These are phyloP conservation scores for Buphagus erythrorhynchus DNA, from an alignment of 2,797 vertebrate species.

Conservation along the genomic window DNA sequence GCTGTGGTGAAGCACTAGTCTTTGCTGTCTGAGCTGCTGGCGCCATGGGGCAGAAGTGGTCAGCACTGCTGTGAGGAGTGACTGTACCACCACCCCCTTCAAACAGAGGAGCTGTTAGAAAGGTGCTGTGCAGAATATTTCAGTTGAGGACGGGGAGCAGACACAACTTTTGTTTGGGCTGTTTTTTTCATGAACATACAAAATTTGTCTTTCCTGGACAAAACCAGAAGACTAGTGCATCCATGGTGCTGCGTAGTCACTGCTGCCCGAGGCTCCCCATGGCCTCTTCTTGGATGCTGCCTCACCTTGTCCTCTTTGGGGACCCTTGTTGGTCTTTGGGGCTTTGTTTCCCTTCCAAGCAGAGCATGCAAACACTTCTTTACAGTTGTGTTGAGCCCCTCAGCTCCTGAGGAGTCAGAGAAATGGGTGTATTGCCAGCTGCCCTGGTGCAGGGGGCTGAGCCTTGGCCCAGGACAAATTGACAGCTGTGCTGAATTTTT, in stretches of 20 bases:
- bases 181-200: background rate
- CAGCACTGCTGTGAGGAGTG: background rate
- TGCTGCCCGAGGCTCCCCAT: fast-evolving
- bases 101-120: background rate
- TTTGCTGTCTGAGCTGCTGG: background rate
- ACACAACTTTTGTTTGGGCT: background rate
- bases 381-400: fast-evolving
- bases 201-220: background rate
- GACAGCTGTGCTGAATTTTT: background rate
- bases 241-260: background rate
- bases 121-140: background rate
- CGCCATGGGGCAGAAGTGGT: background rate
- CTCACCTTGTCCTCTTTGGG: background rate
- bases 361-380: background rate
- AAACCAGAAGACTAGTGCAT: background rate
- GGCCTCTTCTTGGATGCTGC: fast-evolving
- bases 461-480: background rate
- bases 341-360: background rate
- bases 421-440: background rate
- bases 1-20: background rate
- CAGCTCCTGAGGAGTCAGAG: background rate
- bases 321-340: background rate
- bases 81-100: background rate
- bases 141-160: background rate
- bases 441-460: background rate